Percentiles rank a stretch among this genome's conserved stretches.
Evolutionary conservation across 2,888 invertebrate species (phyloP).

Genomic region (Cantharis rufa): DNA sequence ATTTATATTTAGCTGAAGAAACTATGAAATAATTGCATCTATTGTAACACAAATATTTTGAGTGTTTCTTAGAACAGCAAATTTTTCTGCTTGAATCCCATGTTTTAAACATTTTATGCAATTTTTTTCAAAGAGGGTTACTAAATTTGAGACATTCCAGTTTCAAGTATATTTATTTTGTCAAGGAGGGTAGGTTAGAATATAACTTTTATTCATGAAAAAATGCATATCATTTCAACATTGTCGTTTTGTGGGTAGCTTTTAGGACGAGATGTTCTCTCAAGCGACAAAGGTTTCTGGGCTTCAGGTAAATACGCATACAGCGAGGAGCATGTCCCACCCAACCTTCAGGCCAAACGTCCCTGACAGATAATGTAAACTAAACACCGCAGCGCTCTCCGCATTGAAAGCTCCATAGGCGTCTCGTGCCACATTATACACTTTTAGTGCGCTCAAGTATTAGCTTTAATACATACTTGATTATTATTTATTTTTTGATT

Average conservation of each 20-base stretch:
- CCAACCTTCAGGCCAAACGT: slow-evolving; percentile 26
- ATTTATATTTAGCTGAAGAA: not conserved
- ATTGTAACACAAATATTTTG: slow-evolving; percentile 6
- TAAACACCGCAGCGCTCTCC: slow-evolving; percentile 34
- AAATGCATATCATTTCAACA: slow-evolving; percentile 29
- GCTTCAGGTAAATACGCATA: slow-evolving; percentile 31
- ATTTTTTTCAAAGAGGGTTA: slow-evolving; percentile 1
- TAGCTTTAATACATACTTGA: slow-evolving; percentile 7
- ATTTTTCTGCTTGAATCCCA: slow-evolving; percentile 6
- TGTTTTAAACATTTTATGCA: slow-evolving; percentile 13
- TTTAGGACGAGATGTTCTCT: slow-evolving; percentile 26
- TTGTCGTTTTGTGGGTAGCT: slow-evolving; percentile 25
- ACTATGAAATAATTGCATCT: slow-evolving; percentile 9
- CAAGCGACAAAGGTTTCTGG: slow-evolving; percentile 30
- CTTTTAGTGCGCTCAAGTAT: slow-evolving; percentile 9
- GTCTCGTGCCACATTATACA: slow-evolving; percentile 21
- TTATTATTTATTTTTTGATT: slow-evolving; percentile 4
- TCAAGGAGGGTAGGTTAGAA: not conserved
- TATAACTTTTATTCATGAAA: slow-evolving; percentile 10
- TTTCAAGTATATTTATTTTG: slow-evolving; percentile 15
- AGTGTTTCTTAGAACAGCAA: slow-evolving; percentile 5
- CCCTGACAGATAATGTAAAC: slow-evolving; percentile 34
- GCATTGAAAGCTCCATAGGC: slow-evolving; percentile 30
- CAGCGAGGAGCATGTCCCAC: slow-evolving; percentile 20
- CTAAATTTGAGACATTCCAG: slow-evolving; percentile 9